These are phyloP conservation scores for Chrysina gloriosa DNA, from an alignment of 2,888 invertebrate genomes.

Conservation along the genomic window DNA sequence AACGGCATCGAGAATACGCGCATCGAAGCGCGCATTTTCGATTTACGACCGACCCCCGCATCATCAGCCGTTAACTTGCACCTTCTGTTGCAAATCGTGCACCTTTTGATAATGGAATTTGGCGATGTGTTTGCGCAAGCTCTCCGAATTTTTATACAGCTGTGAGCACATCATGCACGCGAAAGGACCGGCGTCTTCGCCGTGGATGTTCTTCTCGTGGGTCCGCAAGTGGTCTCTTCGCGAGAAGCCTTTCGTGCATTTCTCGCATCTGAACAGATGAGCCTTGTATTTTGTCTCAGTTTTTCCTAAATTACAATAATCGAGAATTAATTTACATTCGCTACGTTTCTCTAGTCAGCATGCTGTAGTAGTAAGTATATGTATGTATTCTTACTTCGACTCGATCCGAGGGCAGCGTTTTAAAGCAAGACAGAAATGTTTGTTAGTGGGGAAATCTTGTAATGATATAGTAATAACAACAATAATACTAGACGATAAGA, in stretches of 20 bases:
- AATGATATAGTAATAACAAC: too few relatives aligned
- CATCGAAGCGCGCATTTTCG: neutral
- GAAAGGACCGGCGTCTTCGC: slow-evolving; percentile 65
- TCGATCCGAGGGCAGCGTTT: slow-evolving; percentile 47
- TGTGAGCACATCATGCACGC: slow-evolving; percentile 64
- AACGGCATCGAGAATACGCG: neutral
- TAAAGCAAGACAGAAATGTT: slow-evolving; percentile 24
- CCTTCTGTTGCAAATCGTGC: slow-evolving; percentile 42
- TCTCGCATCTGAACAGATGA: slow-evolving; percentile 60
- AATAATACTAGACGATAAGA: too few relatives aligned
- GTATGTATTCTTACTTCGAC: slow-evolving; percentile 52
- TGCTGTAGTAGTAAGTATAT: too few relatives aligned
- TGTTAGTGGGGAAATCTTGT: slow-evolving; percentile 21
- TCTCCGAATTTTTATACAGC: slow-evolving; percentile 65
- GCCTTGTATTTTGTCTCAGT: slow-evolving; percentile 52
- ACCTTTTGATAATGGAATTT: slow-evolving; percentile 61
- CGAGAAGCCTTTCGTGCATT: slow-evolving; percentile 63
- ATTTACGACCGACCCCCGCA: too few relatives aligned
- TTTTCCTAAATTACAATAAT: slow-evolving; percentile 60
- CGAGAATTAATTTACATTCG: slow-evolving; percentile 47
- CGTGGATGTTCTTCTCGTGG: slow-evolving; percentile 66
- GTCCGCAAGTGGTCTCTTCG: slow-evolving; percentile 65
- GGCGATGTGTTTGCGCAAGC: slow-evolving; percentile 65
- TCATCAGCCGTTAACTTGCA: slow-evolving; percentile 42
- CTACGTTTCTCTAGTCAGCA: slow-evolving; percentile 40